Evolutionary conservation across 2,888 invertebrate species (phyloP), one percentile per base, ranked within the genome.

Genomic region (Eupithecia subumbrata): DNA sequence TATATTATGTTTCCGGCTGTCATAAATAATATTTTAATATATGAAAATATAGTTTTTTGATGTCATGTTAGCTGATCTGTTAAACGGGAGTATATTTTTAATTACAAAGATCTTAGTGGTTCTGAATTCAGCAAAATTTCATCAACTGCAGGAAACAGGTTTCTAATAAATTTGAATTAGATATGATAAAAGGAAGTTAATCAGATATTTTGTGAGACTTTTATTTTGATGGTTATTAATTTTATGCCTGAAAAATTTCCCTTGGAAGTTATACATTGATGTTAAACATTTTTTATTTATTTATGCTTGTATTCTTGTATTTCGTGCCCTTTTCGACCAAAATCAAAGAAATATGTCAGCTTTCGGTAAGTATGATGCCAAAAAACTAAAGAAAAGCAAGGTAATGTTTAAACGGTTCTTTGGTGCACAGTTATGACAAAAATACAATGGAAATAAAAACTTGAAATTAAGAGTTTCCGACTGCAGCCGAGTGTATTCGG

Each of bases 1-100:
- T 89, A 92, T 89, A 89, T 90, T 91, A 90, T 90, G 90, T 91
- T 91, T 93, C 92, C 93, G 91, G 84, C 86, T 80, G 81, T 82
- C 84, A 88, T 90, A 91, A 90, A 90, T 89, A 85, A 85, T 67
- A 74, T 78, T 80, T 81, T 78, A 76, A 76, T 75, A 75, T 67
- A 77, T 76, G 76, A 80, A 80, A 76, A 71, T 72, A 76, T 78
- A 73, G 79, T 82, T 79, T 86, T 76, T 87, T 87, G 85, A 87
- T 87, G 82, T 86, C 75, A 76, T 73, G 76, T 78, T 68, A 67
- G 69, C 64, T 72, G 45, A 69, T 73, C 73, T 73, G 74, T 73
- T 68, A 75, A 74, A 71, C 75, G 76, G 76, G 79, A 72, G 78
- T 76, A 73, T 70, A 77, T 75, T 78, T 74, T 76, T 79, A 78